phyloP scores from a whole-genome alignment of 2,113 vertebrate species.

The Caracal caracal region DNA sequence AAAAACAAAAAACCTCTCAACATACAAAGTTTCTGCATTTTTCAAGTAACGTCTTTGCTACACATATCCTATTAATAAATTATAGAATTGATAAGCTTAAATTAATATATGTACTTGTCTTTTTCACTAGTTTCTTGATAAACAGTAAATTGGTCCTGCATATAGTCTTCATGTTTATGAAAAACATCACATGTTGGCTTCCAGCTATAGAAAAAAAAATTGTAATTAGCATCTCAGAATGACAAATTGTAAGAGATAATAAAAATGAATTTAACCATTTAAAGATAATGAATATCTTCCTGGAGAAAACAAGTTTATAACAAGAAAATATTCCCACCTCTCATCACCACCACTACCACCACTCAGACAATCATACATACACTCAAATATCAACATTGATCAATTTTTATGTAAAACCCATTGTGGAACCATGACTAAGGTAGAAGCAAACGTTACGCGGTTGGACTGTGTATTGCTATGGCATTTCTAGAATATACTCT shows the following conservation, averaged over 20 bases:
- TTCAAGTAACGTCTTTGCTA: conserved; percentile 50
- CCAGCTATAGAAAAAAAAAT: conserved; percentile 82
- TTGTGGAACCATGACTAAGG: background rate
- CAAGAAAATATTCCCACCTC: conserved; percentile 37
- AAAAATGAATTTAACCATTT: conserved; percentile 23
- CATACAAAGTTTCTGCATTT: conserved; percentile 26
- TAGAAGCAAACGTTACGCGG: background rate
- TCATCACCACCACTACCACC: background rate
- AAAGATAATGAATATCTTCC: background rate
- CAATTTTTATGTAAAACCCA: conserved; percentile 42
- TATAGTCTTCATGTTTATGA: conserved; percentile 85
- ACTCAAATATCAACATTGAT: conserved; percentile 3
- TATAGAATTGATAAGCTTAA: conserved; percentile 42
- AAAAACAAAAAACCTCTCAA: background rate
- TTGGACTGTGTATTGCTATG: background rate
- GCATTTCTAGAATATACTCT: conserved; percentile 9
- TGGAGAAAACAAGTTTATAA: conserved; percentile 34
- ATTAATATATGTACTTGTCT: conserved; percentile 83
- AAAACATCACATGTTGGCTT: conserved; percentile 84
- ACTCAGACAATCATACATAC: background rate
- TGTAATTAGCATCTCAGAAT: conserved; percentile 57
- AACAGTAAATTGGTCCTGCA: conserved; percentile 80
- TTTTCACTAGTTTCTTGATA: conserved; percentile 83
- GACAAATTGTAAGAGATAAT: conserved; percentile 54
- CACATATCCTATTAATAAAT: background rate